Conservation (phyloP, 2,113 vertebrate genomes). For the Ibidorhyncha struthersii region DNA sequence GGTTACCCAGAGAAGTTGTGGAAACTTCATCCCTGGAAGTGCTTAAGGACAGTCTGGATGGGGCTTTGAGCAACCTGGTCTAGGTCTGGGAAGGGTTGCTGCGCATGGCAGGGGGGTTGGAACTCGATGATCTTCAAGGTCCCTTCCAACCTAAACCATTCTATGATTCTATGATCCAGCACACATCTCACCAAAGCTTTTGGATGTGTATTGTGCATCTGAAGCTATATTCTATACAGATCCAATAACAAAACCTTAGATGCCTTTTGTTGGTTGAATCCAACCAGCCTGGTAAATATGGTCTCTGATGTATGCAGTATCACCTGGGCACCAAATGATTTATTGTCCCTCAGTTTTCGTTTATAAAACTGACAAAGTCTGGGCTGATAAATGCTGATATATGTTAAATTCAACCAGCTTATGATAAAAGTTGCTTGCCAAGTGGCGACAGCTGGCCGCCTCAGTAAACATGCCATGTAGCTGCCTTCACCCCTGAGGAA, state of each 20-base stretch:
- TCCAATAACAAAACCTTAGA: neutral
- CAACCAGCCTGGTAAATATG: neutral
- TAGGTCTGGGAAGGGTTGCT: too few species aligned
- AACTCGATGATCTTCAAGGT: too few species aligned
- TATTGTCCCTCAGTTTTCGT: constrained; percentile 68
- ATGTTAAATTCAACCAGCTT: constrained; percentile 79
- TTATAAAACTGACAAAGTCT: constrained; percentile 82
- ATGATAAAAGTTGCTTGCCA: constrained; percentile 83
- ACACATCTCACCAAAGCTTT: neutral
- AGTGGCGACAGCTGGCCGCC: constrained; percentile 81
- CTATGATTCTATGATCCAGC: neutral
- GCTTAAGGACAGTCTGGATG: too few species aligned
- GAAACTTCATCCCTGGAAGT: too few species aligned
- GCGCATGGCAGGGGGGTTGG: too few species aligned
- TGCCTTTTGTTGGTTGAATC: constrained; percentile 20
- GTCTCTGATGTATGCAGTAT: neutral
- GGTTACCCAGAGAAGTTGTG: too few species aligned
- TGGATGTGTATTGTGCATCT: neutral
- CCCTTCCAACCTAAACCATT: too few species aligned
- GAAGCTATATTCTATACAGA: neutral
- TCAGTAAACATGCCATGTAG: constrained; percentile 74
- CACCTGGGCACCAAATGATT: constrained; percentile 68
- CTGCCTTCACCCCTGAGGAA: constrained; percentile 80
- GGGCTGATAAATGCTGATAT: constrained; percentile 82
- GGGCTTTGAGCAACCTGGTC: too few species aligned